These are phyloP conservation scores for Andrena dorsata DNA, from an alignment of 2,888 invertebrate genomes.

Conservation along the genomic window DNA sequence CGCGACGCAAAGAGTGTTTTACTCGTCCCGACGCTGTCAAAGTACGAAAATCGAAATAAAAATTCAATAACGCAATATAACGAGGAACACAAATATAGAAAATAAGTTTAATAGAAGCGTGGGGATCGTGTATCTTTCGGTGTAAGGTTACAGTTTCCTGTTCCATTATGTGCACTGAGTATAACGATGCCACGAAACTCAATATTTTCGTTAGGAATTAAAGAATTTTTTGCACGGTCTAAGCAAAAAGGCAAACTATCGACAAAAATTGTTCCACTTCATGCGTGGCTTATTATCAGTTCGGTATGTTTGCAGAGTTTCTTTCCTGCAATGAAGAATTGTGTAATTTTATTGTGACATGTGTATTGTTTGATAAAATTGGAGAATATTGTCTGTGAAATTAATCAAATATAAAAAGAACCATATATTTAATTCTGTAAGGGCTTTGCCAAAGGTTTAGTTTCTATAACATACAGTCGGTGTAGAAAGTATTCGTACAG, in stretches of 20 bases:
- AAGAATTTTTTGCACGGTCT: background rate
- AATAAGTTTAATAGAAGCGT: background rate
- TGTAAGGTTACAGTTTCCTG: background rate
- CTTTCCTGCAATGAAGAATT: no score
- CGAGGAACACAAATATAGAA: background rate
- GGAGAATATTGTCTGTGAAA: no score
- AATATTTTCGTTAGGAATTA: background rate
- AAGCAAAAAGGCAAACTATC: background rate
- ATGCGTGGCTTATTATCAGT: no score
- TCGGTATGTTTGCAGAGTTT: no score
- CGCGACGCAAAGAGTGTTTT: slow-evolving; percentile 35
- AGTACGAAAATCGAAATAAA: slow-evolving; percentile 5
- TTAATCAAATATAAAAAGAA: no score
- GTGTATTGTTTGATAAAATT: no score
- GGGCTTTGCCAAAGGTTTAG: no score
- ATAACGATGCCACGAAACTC: background rate
- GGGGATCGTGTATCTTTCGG: background rate
- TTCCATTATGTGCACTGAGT: background rate
- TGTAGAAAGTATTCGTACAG: no score
- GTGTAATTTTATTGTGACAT: no score
- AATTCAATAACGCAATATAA: background rate
- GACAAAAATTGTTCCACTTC: background rate
- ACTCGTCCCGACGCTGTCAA: slow-evolving; percentile 11
- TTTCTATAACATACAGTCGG: no score
- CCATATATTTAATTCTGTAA: no score